Percentiles rank a stretch among this genome's conserved stretches.
phyloP scores from a whole-genome alignment of 2,797 vertebrate genomes.

The Parauchenoglanis ngamensis region DNA sequence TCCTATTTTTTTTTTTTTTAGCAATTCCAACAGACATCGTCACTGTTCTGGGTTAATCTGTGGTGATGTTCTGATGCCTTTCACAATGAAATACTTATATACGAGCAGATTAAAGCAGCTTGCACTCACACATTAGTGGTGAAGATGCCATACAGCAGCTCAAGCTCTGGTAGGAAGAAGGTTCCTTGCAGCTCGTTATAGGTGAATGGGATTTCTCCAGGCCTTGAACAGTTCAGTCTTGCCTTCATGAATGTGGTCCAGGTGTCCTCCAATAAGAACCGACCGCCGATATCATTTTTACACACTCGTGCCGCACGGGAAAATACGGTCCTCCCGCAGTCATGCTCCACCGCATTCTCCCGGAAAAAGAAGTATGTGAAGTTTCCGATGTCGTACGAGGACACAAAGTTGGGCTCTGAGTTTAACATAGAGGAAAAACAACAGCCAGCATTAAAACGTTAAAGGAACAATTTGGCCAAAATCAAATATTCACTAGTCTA shows the following conservation, averaged over 20 bases:
- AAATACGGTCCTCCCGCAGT: conserved; percentile 92
- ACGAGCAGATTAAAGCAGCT: neutral
- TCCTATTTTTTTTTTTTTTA: neutral
- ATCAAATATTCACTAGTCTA: neutral
- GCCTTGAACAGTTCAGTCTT: conserved; percentile 91
- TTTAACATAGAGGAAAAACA: conserved; percentile 24
- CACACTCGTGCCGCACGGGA: conserved; percentile 92
- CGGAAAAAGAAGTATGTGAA: conserved; percentile 98
- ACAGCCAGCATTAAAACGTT: neutral
- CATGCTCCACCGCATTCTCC: conserved; percentile 94
- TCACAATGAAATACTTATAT: neutral
- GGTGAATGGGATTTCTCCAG: conserved; percentile 93
- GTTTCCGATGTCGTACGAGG: conserved; percentile 93
- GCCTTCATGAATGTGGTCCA: conserved; percentile 99
- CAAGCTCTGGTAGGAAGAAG: conserved; percentile 92
- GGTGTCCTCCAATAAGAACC: conserved; percentile 94
- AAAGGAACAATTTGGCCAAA: conserved; percentile 5
- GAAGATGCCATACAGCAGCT: conserved; percentile 94
- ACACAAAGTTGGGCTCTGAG: conserved; percentile 96
- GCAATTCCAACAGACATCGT: neutral
- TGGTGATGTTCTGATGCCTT: neutral
- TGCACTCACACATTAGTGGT: conserved; percentile 93
- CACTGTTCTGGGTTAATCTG: neutral
- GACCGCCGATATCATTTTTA: conserved; percentile 94
- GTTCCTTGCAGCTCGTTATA: conserved; percentile 96